Percentiles rank a stretch among this genome's conserved stretches.
Conservation (phyloP, 1,140 invertebrate genomes). For the Scylla paramamosain region DNA sequence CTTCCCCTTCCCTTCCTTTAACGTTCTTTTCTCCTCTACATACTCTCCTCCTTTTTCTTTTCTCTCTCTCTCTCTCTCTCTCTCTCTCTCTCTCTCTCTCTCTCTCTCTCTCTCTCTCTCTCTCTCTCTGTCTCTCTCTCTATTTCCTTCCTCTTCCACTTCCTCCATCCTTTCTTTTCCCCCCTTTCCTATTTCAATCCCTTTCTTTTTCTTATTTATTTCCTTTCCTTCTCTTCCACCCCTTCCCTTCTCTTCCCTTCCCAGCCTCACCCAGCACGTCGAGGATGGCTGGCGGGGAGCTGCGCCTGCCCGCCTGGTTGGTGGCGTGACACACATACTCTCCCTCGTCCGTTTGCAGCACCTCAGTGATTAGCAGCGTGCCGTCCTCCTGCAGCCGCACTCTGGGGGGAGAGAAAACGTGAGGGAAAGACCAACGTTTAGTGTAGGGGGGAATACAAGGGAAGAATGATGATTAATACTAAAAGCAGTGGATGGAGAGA, state of each 20-base stretch:
- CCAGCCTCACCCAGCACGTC: slow-evolving; percentile 71
- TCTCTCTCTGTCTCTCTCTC: neutral
- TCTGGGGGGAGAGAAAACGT: neutral
- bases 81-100: neutral
- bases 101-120: neutral
- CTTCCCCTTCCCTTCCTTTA: neutral
- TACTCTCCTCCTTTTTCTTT: neutral
- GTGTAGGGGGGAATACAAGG: neutral
- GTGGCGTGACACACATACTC: slow-evolving; percentile 80
- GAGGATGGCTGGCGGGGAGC: slow-evolving; percentile 74
- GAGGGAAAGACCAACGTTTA: neutral
- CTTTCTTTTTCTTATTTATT: neutral
- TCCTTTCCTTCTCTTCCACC: neutral
- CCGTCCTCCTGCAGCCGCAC: slow-evolving; percentile 89
- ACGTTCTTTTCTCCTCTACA: neutral
- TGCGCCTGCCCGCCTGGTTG: slow-evolving; percentile 80
- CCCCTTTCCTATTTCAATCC: neutral
- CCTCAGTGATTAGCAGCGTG: slow-evolving; percentile 86
- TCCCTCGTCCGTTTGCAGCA: slow-evolving; percentile 83
- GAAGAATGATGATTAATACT: neutral
- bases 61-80: neutral
- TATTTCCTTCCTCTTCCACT: neutral
- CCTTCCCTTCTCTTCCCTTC: neutral
- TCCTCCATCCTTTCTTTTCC: neutral
- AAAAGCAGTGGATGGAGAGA: neutral